Evolutionary conservation across 2,113 vertebrate species (phyloP).

Genomic region (Perca fluviatilis): DNA sequence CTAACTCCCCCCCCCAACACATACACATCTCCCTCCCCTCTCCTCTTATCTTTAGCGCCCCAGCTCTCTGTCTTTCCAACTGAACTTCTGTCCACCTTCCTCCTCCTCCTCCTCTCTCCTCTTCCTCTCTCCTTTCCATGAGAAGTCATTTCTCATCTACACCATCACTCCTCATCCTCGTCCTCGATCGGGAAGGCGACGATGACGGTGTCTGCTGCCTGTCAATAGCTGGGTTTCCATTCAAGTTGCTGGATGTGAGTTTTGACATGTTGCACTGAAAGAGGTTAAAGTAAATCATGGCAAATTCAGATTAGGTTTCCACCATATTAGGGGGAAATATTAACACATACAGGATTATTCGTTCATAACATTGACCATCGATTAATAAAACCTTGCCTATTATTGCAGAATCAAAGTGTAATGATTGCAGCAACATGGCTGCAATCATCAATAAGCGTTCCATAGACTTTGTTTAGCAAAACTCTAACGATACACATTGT

Average conservation of each 20-base stretch:
- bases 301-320: background rate
- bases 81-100: constrained; percentile 73
- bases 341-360: background rate
- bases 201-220: background rate
- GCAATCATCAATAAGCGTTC: too few species aligned
- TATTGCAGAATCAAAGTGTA: background rate
- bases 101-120: constrained; percentile 21
- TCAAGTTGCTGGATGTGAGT: background rate
- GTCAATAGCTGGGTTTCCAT: background rate
- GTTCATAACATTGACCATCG: too few species aligned
- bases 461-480: too few species aligned
- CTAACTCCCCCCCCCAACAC: constrained; percentile 35
- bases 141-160: constrained; percentile 44
- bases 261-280: background rate
- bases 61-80: constrained; percentile 71
- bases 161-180: constrained; percentile 8
- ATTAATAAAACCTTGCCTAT: background rate
- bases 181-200: background rate
- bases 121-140: constrained; percentile 25
- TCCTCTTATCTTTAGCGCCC: constrained; percentile 67
- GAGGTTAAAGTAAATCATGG: background rate
- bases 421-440: too few species aligned
- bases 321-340: too few species aligned
- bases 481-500: too few species aligned
- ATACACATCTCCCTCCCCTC: constrained; percentile 43